Evolutionary conservation across 2,113 vertebrate species (phyloP).

Genomic region (Apodemus sylvaticus): DNA sequence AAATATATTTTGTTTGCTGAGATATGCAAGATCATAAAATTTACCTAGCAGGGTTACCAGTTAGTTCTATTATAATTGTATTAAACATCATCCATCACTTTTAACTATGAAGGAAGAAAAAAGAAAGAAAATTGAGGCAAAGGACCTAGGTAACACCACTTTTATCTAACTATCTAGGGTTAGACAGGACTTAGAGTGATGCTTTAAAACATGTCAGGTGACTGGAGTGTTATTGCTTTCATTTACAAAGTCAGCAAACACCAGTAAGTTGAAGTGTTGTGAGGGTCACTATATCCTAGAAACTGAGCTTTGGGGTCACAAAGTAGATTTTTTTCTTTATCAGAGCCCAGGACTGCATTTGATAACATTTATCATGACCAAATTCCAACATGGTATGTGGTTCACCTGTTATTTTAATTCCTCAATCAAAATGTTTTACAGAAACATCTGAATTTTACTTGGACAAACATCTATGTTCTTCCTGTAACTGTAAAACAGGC

Average conservation of each 20-base stretch:
- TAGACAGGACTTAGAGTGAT: not conserved
- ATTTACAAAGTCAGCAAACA: not conserved
- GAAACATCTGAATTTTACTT: not conserved
- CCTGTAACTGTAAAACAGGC: not conserved
- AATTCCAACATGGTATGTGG: not conserved
- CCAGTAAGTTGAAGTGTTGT: not conserved
- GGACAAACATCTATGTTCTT: not conserved
- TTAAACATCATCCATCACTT: not conserved
- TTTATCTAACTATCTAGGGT: not conserved
- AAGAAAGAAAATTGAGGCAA: not conserved
- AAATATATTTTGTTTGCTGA: not conserved
- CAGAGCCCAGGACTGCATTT: not conserved
- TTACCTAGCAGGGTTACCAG: accelerated
- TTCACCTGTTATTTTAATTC: not conserved
- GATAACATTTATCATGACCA: not conserved
- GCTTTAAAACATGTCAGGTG: not conserved
- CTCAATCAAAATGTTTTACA: not conserved
- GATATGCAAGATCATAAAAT: not conserved
- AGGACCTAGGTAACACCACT: not conserved
- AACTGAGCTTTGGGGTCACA: not conserved
- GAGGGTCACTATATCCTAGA: not conserved
- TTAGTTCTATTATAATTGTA: not conserved
- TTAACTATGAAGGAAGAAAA: not conserved
- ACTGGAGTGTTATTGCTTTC: not conserved
- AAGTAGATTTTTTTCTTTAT: not conserved